Percentiles rank a stretch among this genome's conserved stretches.
Conservation (phyloP, 1,140 invertebrate genomes). For the Homalodisca vitripennis region DNA sequence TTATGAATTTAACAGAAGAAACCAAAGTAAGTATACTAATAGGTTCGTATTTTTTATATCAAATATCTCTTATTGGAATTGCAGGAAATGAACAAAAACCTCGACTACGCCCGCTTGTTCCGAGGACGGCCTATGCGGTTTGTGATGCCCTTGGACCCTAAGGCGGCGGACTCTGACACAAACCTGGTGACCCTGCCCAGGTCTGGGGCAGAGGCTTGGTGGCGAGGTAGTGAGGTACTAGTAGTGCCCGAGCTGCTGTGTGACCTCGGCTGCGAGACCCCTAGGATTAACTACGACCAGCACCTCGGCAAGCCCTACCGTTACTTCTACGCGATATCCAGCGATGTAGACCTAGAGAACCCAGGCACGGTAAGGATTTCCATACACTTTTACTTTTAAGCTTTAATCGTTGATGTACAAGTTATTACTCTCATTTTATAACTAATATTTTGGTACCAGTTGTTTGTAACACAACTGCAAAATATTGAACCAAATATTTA, state of each 20-base stretch:
- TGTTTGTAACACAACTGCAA: no score
- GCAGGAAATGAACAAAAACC: slow-evolving; percentile 73
- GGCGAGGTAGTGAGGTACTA: slow-evolving; percentile 51
- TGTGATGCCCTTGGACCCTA: slow-evolving; percentile 57
- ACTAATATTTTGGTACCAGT: no score
- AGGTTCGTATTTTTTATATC: not conserved
- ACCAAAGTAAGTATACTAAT: not conserved
- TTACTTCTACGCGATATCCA: slow-evolving; percentile 88
- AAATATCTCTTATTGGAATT: no score
- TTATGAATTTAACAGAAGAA: no score
- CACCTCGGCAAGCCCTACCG: slow-evolving; percentile 67
- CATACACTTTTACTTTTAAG: no score
- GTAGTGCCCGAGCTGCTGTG: slow-evolving; percentile 66
- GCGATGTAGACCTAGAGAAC: slow-evolving; percentile 77
- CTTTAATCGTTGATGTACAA: no score
- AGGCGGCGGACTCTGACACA: not conserved
- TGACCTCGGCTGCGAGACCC: slow-evolving; percentile 79
- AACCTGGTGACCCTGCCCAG: slow-evolving; percentile 42
- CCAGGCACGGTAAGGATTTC: slow-evolving; percentile 77
- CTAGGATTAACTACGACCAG: slow-evolving; percentile 71
- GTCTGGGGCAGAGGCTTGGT: slow-evolving; percentile 54
- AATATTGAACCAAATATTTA: no score
- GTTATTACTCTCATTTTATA: no score
- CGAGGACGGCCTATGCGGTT: slow-evolving; percentile 72
- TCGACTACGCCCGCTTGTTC: slow-evolving; percentile 76